Evolutionary conservation across 2,113 vertebrate genomes (phyloP).

Genomic region (Rhegmatorhina hoffmannsi): DNA sequence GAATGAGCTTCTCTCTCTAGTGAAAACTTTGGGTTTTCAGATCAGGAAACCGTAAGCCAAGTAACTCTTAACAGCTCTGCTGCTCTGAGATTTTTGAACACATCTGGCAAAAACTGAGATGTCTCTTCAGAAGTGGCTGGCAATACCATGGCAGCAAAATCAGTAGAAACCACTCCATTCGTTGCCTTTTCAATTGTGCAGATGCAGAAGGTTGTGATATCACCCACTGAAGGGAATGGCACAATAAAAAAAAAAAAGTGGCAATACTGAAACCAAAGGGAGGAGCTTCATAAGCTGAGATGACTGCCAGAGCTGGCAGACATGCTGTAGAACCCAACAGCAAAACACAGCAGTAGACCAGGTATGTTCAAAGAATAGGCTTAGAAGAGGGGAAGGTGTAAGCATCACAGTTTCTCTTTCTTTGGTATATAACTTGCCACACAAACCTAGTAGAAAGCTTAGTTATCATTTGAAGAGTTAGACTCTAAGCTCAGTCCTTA

Average conservation of each 20-base stretch:
- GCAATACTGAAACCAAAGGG: neutral
- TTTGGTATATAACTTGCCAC: neutral
- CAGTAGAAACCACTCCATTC: neutral
- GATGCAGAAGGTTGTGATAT: neutral
- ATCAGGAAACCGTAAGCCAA: neutral
- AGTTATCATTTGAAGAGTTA: neutral
- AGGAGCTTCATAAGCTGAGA: neutral
- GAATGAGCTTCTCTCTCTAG: neutral
- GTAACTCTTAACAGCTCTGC: neutral
- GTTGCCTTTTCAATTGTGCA: neutral
- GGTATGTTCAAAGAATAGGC: neutral
- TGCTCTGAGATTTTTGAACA: neutral
- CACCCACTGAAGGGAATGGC: neutral
- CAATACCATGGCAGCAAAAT: neutral
- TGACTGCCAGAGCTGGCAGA: neutral
- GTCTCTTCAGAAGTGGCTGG: neutral
- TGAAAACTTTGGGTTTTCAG: neutral
- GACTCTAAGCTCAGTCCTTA: neutral
- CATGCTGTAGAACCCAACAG: neutral
- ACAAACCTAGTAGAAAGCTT: neutral
- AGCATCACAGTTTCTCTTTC: neutral
- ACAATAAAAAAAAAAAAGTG: neutral
- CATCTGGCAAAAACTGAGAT: neutral
- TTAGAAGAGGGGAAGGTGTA: neutral
- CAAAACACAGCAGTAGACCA: accelerated